Evolutionary conservation across 2,888 invertebrate genomes (phyloP).

Genomic region (Pristionchus exspectatus): DNA sequence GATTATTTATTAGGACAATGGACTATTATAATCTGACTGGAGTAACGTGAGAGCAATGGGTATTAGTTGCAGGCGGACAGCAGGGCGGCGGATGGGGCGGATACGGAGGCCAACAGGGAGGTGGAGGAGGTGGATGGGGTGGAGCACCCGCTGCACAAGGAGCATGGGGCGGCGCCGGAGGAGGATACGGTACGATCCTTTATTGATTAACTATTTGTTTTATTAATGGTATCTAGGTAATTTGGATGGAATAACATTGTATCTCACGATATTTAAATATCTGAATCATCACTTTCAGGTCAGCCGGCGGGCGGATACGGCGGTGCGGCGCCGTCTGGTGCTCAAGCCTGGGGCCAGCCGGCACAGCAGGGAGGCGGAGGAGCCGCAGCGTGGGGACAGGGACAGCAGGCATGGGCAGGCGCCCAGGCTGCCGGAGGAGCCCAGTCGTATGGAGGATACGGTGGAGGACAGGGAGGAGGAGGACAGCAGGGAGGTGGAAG

Average conservation of each 20-base stretch:
- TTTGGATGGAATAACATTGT: neutral
- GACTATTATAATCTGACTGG: neutral
- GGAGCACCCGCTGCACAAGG: neutral
- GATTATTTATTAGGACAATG: neutral
- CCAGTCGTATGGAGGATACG: constrained; percentile 43
- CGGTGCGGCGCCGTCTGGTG: neutral
- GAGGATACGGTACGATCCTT: neutral
- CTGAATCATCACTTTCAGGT: neutral
- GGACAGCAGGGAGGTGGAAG: constrained; percentile 4
- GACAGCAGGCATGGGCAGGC: constrained; percentile 45
- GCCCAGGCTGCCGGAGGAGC: constrained; percentile 29
- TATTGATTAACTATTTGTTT: neutral
- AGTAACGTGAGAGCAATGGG: neutral
- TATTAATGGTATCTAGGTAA: neutral
- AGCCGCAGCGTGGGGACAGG: constrained; percentile 17
- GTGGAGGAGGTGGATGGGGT: neutral
- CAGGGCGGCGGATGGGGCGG: constrained; percentile 20
- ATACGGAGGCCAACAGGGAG: neutral
- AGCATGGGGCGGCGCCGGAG: neutral
- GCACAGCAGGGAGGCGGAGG: constrained; percentile 8
- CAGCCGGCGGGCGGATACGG: neutral
- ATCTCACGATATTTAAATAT: too few species aligned
- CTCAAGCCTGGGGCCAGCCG: constrained; percentile 1
- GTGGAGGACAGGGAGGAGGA: constrained; percentile 35
- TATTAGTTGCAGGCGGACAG: constrained; percentile 16